These are phyloP conservation scores for Dysidea cf. avara DNA, from an alignment of 37 sponge, comb jelly and placozoan species.

Conservation along the genomic window DNA sequence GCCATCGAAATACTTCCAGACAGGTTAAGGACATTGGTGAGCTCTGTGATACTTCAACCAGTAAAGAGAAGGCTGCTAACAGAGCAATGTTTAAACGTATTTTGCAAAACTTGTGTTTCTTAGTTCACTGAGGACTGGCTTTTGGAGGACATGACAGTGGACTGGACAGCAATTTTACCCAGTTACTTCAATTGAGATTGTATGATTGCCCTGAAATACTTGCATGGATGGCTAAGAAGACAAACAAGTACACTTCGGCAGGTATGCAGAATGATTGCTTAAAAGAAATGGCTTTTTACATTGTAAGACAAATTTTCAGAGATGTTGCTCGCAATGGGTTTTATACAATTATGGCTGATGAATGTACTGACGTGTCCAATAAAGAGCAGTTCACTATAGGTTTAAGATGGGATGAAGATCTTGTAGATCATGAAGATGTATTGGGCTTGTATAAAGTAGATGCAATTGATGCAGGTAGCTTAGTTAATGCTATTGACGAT, in stretches of 20 bases:
- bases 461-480: constrained; percentile 26
- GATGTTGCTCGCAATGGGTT: constrained; percentile 31
- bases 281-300: constrained; percentile 66
- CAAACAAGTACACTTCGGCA: constrained; percentile 62
- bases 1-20: constrained; percentile 42
- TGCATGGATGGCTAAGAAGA: constrained; percentile 63
- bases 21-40: constrained; percentile 54
- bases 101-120: constrained; percentile 60
- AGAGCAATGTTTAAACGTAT: constrained; percentile 48
- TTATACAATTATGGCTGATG: constrained; percentile 71
- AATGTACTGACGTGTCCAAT: constrained; percentile 67
- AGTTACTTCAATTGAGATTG: constrained; percentile 46
- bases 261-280: constrained; percentile 81
- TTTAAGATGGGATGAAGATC: constrained; percentile 37
- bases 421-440: constrained; percentile 39
- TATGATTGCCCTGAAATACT: constrained; percentile 40
- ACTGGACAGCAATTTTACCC: constrained; percentile 56
- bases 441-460: constrained; percentile 39
- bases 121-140: constrained; percentile 69
- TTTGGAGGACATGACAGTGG: constrained; percentile 54
- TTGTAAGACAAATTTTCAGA: constrained; percentile 47
- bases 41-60: constrained; percentile 19
- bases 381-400: constrained; percentile 76
- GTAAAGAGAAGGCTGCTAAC: constrained; percentile 49
- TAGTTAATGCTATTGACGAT: constrained; percentile 20